Conservation (phyloP, 1,140 invertebrate species). For the Vollenhovia emeryi region DNA sequence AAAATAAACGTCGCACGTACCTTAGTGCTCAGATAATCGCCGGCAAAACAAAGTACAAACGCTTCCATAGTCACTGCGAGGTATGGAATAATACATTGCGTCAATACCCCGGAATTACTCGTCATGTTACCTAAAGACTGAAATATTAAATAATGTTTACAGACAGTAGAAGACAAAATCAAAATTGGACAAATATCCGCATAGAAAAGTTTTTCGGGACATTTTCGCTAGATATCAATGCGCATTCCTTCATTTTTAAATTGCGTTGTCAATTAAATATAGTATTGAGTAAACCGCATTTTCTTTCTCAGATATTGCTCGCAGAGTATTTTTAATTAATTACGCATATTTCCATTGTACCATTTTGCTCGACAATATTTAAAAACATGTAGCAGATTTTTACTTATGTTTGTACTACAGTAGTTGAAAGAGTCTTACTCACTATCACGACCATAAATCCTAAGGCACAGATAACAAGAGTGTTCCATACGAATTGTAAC, state of each 20-base stretch:
- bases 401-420: neutral
- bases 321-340: too few species aligned
- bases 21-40: conserved; percentile 52
- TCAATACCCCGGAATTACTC: conserved; percentile 16
- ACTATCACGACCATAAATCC: conserved; percentile 55
- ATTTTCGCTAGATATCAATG: neutral
- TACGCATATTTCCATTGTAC: too few species aligned
- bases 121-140: conserved; percentile 8
- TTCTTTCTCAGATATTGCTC: too few species aligned
- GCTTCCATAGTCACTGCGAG: conserved; percentile 43
- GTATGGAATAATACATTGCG: conserved; percentile 32
- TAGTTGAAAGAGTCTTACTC: conserved; percentile 12
- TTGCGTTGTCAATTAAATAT: neutral
- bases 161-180: neutral
- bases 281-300: neutral
- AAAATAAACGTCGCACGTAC: neutral
- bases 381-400: neutral
- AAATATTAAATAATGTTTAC: neutral
- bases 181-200: neutral
- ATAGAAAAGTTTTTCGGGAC: neutral
- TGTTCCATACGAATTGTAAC: conserved; percentile 59
- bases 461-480: conserved; percentile 46
- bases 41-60: conserved; percentile 55
- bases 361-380: too few species aligned
- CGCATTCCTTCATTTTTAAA: neutral